Conservation (phyloP, 1,140 invertebrate genomes). For the Drosophila tani region DNA sequence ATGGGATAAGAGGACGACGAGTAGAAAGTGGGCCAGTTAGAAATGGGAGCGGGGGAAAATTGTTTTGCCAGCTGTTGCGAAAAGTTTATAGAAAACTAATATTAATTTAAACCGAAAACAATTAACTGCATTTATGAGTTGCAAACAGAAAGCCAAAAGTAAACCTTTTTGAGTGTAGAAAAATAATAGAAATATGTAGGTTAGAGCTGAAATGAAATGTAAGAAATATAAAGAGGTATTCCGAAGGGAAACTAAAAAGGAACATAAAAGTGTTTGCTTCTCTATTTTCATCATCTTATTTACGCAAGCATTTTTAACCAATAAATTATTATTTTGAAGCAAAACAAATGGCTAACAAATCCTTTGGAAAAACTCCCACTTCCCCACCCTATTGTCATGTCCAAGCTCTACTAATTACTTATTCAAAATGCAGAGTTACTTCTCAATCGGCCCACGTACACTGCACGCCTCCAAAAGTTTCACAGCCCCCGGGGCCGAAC, state of each 20-base stretch:
- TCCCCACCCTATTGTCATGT: not conserved
- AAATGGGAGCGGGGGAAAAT: not conserved
- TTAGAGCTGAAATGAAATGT: too few species aligned
- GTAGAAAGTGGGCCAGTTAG: not conserved
- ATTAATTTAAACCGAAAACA: constrained; percentile 51
- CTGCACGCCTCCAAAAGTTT: constrained; percentile 39
- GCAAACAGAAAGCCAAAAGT: not conserved
- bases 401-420: not conserved
- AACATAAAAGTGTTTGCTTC: too few species aligned
- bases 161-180: not conserved
- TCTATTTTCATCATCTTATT: not conserved
- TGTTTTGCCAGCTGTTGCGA: constrained; percentile 42
- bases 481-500: constrained; percentile 27
- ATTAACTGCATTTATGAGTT: constrained; percentile 46
- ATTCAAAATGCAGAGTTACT: constrained; percentile 23
- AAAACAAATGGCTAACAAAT: not conserved
- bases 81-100: constrained; percentile 62
- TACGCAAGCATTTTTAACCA: accelerated
- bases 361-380: not conserved
- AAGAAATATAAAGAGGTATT: too few species aligned
- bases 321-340: not conserved
- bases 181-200: not conserved
- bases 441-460: constrained; percentile 29
- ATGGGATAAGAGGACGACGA: not conserved
- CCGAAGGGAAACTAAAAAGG: too few species aligned